Percentiles rank a stretch among this genome's conserved stretches.
phyloP scores from a whole-genome alignment of 2,888 invertebrate genomes.

The Diaperis boleti region DNA sequence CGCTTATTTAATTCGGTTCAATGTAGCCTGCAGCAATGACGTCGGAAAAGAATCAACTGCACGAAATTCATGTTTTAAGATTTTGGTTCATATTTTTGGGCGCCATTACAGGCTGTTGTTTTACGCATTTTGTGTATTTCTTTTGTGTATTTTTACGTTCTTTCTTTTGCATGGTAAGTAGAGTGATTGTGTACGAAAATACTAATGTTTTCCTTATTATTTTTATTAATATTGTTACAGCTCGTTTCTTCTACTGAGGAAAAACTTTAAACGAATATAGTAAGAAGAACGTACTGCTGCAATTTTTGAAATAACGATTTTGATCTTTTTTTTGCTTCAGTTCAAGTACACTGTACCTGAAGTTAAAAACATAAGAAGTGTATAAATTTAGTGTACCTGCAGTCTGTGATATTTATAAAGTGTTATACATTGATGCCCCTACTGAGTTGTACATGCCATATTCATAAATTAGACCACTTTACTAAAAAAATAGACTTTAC shows the following conservation, averaged over 20 bases:
- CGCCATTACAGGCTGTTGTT: constrained; percentile 39
- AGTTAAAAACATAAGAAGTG: too few species aligned
- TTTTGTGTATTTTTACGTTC: constrained; percentile 39
- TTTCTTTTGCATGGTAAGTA: constrained; percentile 63
- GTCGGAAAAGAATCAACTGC: neutral
- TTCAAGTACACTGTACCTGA: too few species aligned
- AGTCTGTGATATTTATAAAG: too few species aligned
- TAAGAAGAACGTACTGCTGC: too few species aligned
- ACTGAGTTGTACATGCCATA: too few species aligned
- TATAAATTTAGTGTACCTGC: too few species aligned
- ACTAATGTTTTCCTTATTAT: constrained; percentile 22
- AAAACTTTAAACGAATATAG: too few species aligned
- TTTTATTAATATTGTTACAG: constrained; percentile 56
- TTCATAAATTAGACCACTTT: too few species aligned
- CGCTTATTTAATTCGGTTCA: constrained; percentile 32
- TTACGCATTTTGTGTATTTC: constrained; percentile 24
- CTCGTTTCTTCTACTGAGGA: constrained; percentile 56
- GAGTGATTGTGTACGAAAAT: constrained; percentile 42
- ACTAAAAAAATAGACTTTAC: too few species aligned
- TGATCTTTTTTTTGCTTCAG: too few species aligned
- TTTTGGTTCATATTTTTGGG: constrained; percentile 42
- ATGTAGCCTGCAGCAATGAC: constrained; percentile 1
- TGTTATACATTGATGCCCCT: too few species aligned
- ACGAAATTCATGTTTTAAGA: constrained; percentile 34
- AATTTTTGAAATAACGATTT: too few species aligned